phyloP scores from a whole-genome alignment of 35 echinoderm and acorn worm genomes.

The Heliocidaris tuberculata region DNA sequence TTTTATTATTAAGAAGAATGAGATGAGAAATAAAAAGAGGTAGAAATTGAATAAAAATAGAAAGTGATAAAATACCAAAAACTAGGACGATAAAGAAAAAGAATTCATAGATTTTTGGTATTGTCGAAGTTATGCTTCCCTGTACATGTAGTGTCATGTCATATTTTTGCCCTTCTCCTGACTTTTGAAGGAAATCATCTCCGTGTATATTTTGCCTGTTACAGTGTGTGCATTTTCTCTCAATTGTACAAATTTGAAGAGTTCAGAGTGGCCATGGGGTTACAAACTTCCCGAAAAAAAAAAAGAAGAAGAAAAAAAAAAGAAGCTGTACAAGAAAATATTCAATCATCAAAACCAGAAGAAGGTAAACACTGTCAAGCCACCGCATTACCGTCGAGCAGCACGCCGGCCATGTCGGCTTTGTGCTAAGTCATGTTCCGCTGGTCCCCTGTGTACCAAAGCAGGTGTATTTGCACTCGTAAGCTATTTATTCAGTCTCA shows the following conservation, averaged over 20 bases:
- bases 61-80: too few species aligned
- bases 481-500: conserved; percentile 33
- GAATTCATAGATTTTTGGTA: too few species aligned
- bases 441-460: conserved; percentile 25
- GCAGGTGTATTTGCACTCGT: conserved; percentile 40
- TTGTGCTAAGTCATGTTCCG: conserved; percentile 19
- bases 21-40: too few species aligned
- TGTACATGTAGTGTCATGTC: neutral
- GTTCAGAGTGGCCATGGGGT: neutral
- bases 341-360: neutral
- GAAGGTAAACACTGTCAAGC: neutral
- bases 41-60: too few species aligned
- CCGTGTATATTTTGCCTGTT: neutral
- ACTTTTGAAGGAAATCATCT: neutral
- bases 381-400: neutral
- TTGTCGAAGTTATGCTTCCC: too few species aligned
- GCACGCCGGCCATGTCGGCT: neutral
- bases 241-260: conserved; percentile 18
- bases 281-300: neutral
- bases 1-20: too few species aligned
- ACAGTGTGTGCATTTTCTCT: neutral
- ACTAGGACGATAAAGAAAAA: too few species aligned
- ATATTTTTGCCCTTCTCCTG: neutral
- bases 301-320: neutral
- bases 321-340: neutral